Evolutionary conservation across 2,113 vertebrate species (phyloP), one percentile per base, ranked within the genome.

Genomic region (Arothron firmamentum): DNA sequence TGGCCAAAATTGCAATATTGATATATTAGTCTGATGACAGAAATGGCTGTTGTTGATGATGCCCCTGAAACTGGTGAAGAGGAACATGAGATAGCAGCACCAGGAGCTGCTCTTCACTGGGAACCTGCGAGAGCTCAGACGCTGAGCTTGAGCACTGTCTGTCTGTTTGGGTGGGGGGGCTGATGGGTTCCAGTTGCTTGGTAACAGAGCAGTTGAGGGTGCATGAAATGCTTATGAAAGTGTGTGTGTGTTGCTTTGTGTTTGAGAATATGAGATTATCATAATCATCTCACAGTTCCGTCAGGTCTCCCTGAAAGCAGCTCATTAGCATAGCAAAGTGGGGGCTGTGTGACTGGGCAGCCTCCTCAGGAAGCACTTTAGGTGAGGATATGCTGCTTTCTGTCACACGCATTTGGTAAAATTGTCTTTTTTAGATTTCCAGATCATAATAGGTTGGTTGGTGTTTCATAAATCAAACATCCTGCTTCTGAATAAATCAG

Each of bases 201-300:
- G 87, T 86, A 86, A 89, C 87, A 80, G 80, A 45, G 17, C n/a
- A 79, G 79, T 80, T 77, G 75, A 80, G 67, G 76, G 67, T 86
- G 74, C 74, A 81, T 63, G 58, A 69, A 75, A 72, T n/a, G 5
- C 75, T 80, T 71, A 58, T 79, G 56, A 62, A 67, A 64, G 73
- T 67, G 76, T 51, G 25, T 28, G 25, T 28, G 25, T 28, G 57
- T 52, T 66, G 50, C 16, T 80, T 45, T 59, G 75, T 20, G 21
- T 53, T 78, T 59, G 74, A 87, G 81, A 79, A 66, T 67, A 70
- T 66, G 76, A 79, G 74, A 87, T 87, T 75, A 83, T 85, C 74
- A 85, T 84, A 78, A 86, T 86, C 78, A 82, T 86, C 77, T 88
- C 84, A 75, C 83, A 83, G 79, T 85, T 82, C 76, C 84, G 84